Base-by-base conservation (phyloP, 37 sponge, comb jelly and placozoan genomes). In the Geodia barretti region DNA sequence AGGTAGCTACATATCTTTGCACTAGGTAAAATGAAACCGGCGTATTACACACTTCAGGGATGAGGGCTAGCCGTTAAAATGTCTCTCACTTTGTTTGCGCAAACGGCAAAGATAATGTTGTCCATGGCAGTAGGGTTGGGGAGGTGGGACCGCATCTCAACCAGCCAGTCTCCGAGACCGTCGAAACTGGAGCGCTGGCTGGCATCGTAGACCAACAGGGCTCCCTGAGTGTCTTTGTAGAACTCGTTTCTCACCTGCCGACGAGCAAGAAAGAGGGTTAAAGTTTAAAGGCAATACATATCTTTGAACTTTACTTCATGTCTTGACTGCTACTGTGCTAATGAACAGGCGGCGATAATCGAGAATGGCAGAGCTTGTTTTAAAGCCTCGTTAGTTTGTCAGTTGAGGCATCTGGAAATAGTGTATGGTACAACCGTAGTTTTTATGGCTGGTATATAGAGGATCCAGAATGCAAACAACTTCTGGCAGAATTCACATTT, bases 211-310 rank as follows among this genome's bases (percentile, higher is more conserved):
- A 92, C 95, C 9, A 97, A 72, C n/a, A 97, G 9, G 3, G 77
- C 96, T 31, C 98, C 98, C 29, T 97, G 93, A 4, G 93, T 78
- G n/a, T 93, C 96, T 7, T 86, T 89, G 74, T 97, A 97, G 72
- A 97, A 97, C 73, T 97, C 98, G 81, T 97, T 97, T 4, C 98
- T 88, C 42, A 97, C 95, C 95, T 94, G 60, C 19, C 41, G 30
- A 37, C 1, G 39, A 39, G 29, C 8, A 35, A 11, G 73, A 21
- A 28, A 26, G 68, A 24, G 24, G 9, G 68, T 20, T 8, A 26
- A 28, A 19, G 60, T 20, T 11, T 11, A 19, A n/a, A n/a, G n/a
- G 14, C 67, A 65, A 47, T 47, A 47, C 7, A 17, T 47, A 47
- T 14, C 7, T 14, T 17, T 47, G 54, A 7, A 66, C 68, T 66